phyloP scores from a whole-genome alignment of 2,888 invertebrate genomes.

The Athripsodes cinereus region DNA sequence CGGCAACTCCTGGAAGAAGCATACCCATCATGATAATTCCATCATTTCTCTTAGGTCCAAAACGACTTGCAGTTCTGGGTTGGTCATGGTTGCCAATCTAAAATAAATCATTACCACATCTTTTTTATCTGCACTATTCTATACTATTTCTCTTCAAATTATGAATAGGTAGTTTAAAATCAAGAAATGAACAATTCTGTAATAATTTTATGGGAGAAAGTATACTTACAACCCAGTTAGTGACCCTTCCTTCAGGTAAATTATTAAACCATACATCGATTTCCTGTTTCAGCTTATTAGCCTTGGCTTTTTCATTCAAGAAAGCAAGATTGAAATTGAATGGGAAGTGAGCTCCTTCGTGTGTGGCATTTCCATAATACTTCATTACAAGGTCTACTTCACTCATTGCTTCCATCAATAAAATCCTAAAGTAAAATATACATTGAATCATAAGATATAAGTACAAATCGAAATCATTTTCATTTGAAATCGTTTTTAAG shows the following conservation, averaged over 20 bases:
- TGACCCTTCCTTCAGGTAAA: conserved; percentile 38
- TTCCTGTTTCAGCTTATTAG: conserved; percentile 35
- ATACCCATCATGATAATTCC: conserved; percentile 50
- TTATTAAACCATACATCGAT: conserved; percentile 43
- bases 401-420: conserved; percentile 50
- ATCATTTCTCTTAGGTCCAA: conserved; percentile 42
- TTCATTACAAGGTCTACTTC: conserved; percentile 37
- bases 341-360: conserved; percentile 46
- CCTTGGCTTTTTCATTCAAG: conserved; percentile 36
- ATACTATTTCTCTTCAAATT: too few relatives aligned
- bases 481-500: too few relatives aligned
- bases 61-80: conserved; percentile 36
- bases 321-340: conserved; percentile 50
- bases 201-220: conserved; percentile 10
- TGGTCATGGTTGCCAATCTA: conserved; percentile 45
- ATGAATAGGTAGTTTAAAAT: neutral
- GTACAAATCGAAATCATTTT: neutral
- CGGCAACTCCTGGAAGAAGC: conserved; percentile 53
- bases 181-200: neutral
- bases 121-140: neutral
- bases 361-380: conserved; percentile 45
- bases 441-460: neutral
- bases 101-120: too few relatives aligned
- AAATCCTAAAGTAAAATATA: conserved; percentile 33
- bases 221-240: conserved; percentile 51